These are phyloP conservation scores for Nematolebias whitei DNA, from an alignment of 2,113 vertebrate genomes.

Conservation along the genomic window DNA sequence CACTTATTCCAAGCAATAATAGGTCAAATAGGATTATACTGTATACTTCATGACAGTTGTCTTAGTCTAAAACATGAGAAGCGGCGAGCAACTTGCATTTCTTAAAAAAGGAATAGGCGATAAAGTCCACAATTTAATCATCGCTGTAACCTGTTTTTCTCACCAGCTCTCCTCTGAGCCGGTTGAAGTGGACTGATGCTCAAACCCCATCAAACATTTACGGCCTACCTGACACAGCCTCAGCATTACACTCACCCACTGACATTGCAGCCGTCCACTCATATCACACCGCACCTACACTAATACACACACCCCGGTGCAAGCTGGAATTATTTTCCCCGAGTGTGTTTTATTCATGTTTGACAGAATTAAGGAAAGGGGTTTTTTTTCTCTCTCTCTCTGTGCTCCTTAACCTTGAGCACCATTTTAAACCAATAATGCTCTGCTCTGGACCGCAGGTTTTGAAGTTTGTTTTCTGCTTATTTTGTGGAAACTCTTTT, in stretches of 20 bases:
- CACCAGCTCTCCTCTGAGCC: conserved; percentile 24
- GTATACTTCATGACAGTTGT: no score
- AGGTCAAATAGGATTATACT: no score
- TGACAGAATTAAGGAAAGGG: conserved; percentile 6
- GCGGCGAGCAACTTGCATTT: no score
- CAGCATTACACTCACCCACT: conserved; percentile 35
- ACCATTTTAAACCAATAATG: no score
- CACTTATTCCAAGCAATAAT: no score
- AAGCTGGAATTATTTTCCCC: conserved; percentile 4
- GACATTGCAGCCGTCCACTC: conserved; percentile 55
- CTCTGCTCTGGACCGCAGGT: neutral
- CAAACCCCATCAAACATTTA: conserved; percentile 80
- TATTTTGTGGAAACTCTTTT: conserved; percentile 40
- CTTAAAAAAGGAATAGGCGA: no score
- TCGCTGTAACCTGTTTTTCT: conserved; percentile 4
- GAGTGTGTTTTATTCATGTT: conserved; percentile 17
- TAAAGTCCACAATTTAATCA: neutral
- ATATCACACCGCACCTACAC: conserved; percentile 32
- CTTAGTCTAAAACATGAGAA: no score
- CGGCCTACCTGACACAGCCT: conserved; percentile 65
- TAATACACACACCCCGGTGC: conserved; percentile 20
- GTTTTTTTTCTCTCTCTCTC: neutral
- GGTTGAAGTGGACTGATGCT: conserved; percentile 74
- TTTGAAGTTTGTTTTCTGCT: neutral
- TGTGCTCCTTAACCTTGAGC: neutral